Evolutionary conservation across 2,113 vertebrate genomes (phyloP), one percentile per base, ranked within the genome.

Genomic region (Chloebia gouldiae): DNA sequence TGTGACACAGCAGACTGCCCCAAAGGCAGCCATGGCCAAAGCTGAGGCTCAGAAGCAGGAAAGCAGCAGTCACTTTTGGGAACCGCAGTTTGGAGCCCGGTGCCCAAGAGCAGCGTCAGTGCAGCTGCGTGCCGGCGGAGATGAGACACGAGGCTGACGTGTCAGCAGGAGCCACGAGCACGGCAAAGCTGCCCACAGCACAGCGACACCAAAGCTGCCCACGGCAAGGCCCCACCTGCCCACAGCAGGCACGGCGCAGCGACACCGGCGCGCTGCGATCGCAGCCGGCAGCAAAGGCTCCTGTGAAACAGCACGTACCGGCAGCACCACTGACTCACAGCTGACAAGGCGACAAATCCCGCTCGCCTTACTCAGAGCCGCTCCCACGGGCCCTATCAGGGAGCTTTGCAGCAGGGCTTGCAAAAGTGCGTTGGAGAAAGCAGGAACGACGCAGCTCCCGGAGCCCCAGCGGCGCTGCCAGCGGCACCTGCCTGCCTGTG

Each of bases 271-370:
- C 8, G 1, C 7, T 1, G 27, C 63, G 61, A 21, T 65, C 49
- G 28, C 16, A 7, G 86, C 11, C 77, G 54, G 42, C 3, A 33
- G 59, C 47, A 56, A 76, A 45, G 73, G 85, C 69, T 83, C 37
- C 87, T 10, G 85, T 22, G 87, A 90, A 87, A 91, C 81, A 14
- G 57, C 85, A 42, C 73, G 42, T 79, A 56, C 82, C 92, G 0
- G 85, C 92, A 82, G 78, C 83, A 28, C n/a, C 90, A 81, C 88
- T 92, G 87, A 95, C 66, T 92, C 95, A 95, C 85, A 16, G 84
- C 93, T 76, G 70, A 91, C 90, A 89, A 44, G 61, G 84, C 30
- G 75, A 81, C 81, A 91, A 85, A 94, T 69, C 91, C 91, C 18
- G 89, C 91, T 93, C 11, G 63, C 86, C 92, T 91, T 95, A 94